Evolutionary conservation across 2,888 invertebrate genomes (phyloP).

Genomic region (Andrena haemorrhoa): DNA sequence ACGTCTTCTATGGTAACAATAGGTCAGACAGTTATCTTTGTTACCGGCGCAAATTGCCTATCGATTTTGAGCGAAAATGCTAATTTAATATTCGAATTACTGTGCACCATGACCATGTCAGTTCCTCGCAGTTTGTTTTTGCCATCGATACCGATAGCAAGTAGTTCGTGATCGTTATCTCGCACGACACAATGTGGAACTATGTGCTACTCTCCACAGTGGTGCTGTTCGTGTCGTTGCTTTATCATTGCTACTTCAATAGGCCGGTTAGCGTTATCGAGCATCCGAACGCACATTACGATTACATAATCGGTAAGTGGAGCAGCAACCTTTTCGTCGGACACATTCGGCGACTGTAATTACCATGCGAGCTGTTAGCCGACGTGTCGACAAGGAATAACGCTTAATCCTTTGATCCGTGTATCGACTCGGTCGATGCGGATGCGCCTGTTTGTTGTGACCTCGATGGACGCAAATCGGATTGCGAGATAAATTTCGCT

Average conservation of each 20-base stretch:
- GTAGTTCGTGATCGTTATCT: conserved; percentile 2
- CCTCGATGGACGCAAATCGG: conserved; percentile 13
- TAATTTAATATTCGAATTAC: conserved; percentile 82
- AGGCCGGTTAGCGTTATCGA: conserved; percentile 77
- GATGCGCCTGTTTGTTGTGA: neutral
- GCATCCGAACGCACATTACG: conserved; percentile 77
- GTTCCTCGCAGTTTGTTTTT: conserved; percentile 44
- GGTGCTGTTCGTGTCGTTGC: conserved; percentile 74
- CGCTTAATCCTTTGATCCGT: conserved; percentile 13
- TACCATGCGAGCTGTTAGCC: neutral
- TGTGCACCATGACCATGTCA: conserved; percentile 34
- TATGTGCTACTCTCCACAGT: conserved; percentile 75
- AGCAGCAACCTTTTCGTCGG: neutral
- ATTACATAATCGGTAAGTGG: conserved; percentile 81
- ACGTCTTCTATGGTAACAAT: too few relatives aligned
- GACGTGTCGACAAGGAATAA: neutral
- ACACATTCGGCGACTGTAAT: neutral
- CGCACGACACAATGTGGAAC: conserved; percentile 75
- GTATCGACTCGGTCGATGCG: neutral
- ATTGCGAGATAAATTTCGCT: conserved; percentile 2
- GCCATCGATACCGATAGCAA: conserved; percentile 43
- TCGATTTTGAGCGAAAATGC: conserved; percentile 63
- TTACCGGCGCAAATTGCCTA: conserved; percentile 42
- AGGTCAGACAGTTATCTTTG: conserved; percentile 10
- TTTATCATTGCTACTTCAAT: conserved; percentile 77